Evolutionary conservation across 2,888 invertebrate genomes (phyloP).

Genomic region (Amphipoea oculea): DNA sequence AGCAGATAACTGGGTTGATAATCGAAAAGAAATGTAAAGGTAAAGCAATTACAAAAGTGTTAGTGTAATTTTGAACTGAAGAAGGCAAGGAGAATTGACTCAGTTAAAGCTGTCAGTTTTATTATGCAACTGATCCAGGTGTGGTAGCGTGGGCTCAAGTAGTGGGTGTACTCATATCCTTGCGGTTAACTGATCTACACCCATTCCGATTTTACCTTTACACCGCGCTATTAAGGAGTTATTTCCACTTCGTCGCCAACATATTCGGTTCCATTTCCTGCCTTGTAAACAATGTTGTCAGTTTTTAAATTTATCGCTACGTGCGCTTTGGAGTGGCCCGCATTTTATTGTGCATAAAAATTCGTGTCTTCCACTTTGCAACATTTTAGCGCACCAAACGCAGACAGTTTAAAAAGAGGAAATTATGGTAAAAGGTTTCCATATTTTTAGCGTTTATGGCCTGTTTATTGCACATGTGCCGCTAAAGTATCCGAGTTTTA

Average conservation of each 20-base stretch:
- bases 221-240: slow-evolving; percentile 39
- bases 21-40: background rate
- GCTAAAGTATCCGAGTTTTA: slow-evolving; percentile 72
- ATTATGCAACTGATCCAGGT: slow-evolving; percentile 60
- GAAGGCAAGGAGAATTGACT: slow-evolving; percentile 30
- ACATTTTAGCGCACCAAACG: slow-evolving; percentile 62
- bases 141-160: slow-evolving; percentile 61
- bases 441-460: slow-evolving; percentile 74
- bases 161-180: slow-evolving; percentile 66
- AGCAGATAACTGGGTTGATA: background rate
- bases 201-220: slow-evolving; percentile 47
- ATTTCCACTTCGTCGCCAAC: slow-evolving; percentile 31
- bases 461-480: slow-evolving; percentile 74
- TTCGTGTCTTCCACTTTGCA: slow-evolving; percentile 50
- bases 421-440: slow-evolving; percentile 73
- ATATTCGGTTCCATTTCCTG: slow-evolving; percentile 32
- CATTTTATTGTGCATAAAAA: slow-evolving; percentile 54
- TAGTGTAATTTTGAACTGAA: slow-evolving; percentile 21
- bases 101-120: slow-evolving; percentile 39
- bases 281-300: slow-evolving; percentile 36
- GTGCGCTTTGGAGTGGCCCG: slow-evolving; percentile 33
- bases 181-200: slow-evolving; percentile 53
- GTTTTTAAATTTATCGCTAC: slow-evolving; percentile 39
- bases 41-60: slow-evolving; percentile 2
- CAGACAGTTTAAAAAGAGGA: slow-evolving; percentile 69